phyloP scores from a whole-genome alignment of 2,888 invertebrate species.

The Pammene aurita region DNA sequence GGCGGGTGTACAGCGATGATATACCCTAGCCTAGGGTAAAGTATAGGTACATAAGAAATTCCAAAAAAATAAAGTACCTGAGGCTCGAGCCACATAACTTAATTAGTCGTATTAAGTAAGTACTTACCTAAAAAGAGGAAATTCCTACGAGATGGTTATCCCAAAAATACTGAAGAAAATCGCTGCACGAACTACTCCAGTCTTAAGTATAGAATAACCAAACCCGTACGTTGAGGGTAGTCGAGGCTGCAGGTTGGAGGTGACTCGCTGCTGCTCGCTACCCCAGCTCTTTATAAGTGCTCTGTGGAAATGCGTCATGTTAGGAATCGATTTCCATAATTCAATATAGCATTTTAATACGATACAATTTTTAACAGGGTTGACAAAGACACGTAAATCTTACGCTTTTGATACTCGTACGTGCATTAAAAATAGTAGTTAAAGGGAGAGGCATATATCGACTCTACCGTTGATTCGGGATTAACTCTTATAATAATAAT shows the following conservation, averaged over 20 bases:
- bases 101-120: too few relatives aligned
- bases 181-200: constrained; percentile 83
- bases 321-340: constrained; percentile 80
- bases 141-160: constrained; percentile 73
- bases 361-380: constrained; percentile 62
- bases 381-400: constrained; percentile 42
- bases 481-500: too few relatives aligned
- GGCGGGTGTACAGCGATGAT: too few relatives aligned
- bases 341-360: constrained; percentile 75
- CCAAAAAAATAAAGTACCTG: too few relatives aligned
- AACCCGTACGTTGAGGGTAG: constrained; percentile 62
- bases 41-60: too few relatives aligned
- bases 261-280: constrained; percentile 63
- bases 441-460: neutral
- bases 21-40: too few relatives aligned
- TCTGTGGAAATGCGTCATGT: constrained; percentile 65
- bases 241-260: constrained; percentile 69
- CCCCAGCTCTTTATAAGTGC: constrained; percentile 70
- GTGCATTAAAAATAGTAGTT: neutral
- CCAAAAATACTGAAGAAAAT: constrained; percentile 83
- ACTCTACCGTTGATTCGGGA: too few relatives aligned
- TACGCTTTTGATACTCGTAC: neutral
- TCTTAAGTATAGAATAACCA: constrained; percentile 74
- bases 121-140: constrained; percentile 48
- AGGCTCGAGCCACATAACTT: neutral